A percentile compares a stretch with the other conserved stretches of the same genome.
Evolutionary conservation across 2,797 vertebrate genomes (phyloP).

Genomic region (Sparidentex hasta): DNA sequence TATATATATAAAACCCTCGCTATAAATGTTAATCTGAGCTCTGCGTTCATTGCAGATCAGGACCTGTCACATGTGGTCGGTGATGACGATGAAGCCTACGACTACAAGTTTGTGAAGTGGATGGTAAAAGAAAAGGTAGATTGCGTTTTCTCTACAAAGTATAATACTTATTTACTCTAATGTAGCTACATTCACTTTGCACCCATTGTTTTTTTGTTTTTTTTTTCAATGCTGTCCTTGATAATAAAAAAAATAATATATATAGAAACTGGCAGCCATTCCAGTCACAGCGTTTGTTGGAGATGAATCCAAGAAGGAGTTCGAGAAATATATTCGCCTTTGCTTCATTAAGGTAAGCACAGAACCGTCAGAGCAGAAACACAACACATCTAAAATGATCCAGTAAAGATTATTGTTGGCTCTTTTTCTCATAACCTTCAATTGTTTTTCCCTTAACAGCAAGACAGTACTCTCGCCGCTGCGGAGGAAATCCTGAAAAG

Average conservation of each 20-base stretch:
- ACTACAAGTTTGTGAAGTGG: constrained; percentile 97
- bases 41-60: constrained; percentile 82
- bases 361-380: background rate
- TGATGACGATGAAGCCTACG: constrained; percentile 89
- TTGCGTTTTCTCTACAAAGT: background rate
- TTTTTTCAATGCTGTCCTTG: background rate
- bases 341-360: constrained; percentile 97
- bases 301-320: constrained; percentile 87
- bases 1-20: no score
- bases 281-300: constrained; percentile 95
- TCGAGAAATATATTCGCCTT: constrained; percentile 96
- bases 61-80: constrained; percentile 88
- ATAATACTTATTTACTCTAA: background rate
- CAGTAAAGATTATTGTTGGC: background rate
- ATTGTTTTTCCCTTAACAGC: constrained; percentile 78
- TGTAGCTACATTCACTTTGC: background rate
- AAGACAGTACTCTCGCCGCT: constrained; percentile 93
- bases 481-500: constrained; percentile 92
- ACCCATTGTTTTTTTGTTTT: background rate
- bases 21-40: background rate
- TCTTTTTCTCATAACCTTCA: background rate
- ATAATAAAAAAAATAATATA: constrained; percentile 25
- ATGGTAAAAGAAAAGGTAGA: constrained; percentile 95
- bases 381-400: background rate
- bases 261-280: constrained; percentile 95